Percentiles rank a stretch among this genome's conserved stretches.
phyloP scores from a whole-genome alignment of 1,140 invertebrate genomes.

The Tetranychus urticae region DNA sequence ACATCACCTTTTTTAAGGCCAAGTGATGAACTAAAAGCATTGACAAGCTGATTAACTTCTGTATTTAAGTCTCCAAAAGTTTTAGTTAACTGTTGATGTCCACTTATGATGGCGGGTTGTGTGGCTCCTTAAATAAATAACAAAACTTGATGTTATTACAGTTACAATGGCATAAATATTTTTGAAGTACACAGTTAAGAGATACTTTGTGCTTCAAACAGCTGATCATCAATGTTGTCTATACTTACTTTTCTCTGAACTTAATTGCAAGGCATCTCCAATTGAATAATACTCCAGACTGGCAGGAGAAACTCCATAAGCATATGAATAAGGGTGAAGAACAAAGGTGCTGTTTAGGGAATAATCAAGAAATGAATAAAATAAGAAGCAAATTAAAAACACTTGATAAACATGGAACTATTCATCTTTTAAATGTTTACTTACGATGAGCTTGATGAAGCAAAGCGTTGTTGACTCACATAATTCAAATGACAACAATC shows the following conservation, averaged over 20 bases:
- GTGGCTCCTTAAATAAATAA: not conserved
- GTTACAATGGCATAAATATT: not conserved
- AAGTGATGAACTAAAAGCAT: not conserved
- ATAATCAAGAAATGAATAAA: conserved; percentile 2
- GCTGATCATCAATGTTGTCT: not conserved
- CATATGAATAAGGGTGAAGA: conserved; percentile 5
- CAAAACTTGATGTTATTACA: not conserved
- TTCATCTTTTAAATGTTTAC: too few species aligned
- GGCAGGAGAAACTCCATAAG: not conserved
- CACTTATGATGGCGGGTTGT: conserved; percentile 2
- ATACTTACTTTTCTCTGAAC: not conserved
- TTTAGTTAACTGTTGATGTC: conserved; percentile 7
- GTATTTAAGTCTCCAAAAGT: conserved; percentile 7
- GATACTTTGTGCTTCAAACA: too few species aligned
- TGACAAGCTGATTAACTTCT: conserved; percentile 8
- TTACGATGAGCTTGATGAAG: too few species aligned
- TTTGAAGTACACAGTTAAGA: not conserved
- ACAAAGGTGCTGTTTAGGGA: not conserved
- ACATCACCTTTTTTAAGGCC: conserved; percentile 7
- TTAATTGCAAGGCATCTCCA: not conserved
- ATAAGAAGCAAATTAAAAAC: not conserved
- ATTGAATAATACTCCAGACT: conserved; percentile 3
- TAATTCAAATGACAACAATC: too few species aligned
- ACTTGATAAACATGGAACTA: too few species aligned
- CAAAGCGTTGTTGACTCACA: too few species aligned